phyloP scores from a whole-genome alignment of 2,888 invertebrate species.

The Rhogogaster chlorosoma region DNA sequence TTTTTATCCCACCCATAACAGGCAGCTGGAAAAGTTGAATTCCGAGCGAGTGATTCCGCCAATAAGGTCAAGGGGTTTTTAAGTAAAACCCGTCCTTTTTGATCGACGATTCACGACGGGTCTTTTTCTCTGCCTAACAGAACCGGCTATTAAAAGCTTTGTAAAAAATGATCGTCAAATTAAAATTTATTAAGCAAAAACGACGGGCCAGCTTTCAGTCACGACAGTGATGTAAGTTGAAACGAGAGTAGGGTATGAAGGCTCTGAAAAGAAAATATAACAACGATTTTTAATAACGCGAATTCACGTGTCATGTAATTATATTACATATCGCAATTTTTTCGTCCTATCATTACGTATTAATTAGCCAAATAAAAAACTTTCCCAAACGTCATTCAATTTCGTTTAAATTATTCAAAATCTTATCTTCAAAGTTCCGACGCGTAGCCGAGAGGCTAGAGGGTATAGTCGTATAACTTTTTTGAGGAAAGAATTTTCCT shows the following conservation, averaged over 20 bases:
- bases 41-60: neutral
- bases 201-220: slow-evolving; percentile 12
- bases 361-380: neutral
- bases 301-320: neutral
- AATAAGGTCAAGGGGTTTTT: slow-evolving; percentile 11
- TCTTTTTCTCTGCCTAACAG: neutral
- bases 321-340: too few species aligned
- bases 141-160: slow-evolving; percentile 1
- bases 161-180: slow-evolving; percentile 37
- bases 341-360: too few species aligned
- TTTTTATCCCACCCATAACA: neutral
- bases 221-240: neutral
- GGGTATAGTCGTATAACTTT: too few species aligned
- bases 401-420: too few species aligned
- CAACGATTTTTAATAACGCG: neutral
- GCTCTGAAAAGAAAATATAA: neutral
- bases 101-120: neutral
- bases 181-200: slow-evolving; percentile 41
- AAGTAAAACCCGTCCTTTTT: neutral
- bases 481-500: too few species aligned
- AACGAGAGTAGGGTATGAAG: neutral
- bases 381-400: neutral
- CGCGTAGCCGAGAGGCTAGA: too few species aligned
- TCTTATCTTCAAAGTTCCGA: too few species aligned
- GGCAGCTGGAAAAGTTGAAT: neutral